Conservation (phyloP, 1,140 invertebrate species). For the Stenopsyche tienmushanensis region DNA sequence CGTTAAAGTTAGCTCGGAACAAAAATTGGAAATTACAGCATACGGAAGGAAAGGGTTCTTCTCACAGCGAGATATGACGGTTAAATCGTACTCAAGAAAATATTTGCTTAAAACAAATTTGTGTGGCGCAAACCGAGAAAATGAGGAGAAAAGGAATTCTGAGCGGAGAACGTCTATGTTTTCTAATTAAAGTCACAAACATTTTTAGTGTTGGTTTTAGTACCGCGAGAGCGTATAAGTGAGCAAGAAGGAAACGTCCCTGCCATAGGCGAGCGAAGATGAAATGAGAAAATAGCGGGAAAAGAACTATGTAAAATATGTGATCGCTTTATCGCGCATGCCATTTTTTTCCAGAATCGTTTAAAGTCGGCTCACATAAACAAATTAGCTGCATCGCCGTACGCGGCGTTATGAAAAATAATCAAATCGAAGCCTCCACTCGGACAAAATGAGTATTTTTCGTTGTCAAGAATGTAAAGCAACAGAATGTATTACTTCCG, state of each 20-base stretch:
- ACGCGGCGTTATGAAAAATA: too few relatives aligned
- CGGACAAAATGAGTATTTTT: too few relatives aligned
- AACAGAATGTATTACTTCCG: too few relatives aligned
- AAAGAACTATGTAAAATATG: not conserved
- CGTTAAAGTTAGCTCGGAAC: not conserved
- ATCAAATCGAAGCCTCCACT: too few relatives aligned
- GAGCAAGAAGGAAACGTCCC: not conserved
- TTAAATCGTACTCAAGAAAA: conserved; percentile 3
- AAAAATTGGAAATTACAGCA: not conserved
- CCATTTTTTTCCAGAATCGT: too few relatives aligned
- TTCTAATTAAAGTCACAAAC: conserved; percentile 41
- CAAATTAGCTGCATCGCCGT: too few relatives aligned
- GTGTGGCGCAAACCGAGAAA: too few relatives aligned
- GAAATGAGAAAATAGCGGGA: conserved; percentile 21
- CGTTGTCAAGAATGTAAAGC: too few relatives aligned
- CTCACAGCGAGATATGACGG: not conserved
- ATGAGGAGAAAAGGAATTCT: conserved; percentile 18
- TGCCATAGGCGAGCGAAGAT: not conserved
- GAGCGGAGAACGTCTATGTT: conserved; percentile 20
- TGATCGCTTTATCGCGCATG: too few relatives aligned
- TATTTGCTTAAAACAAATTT: conserved; percentile 3
- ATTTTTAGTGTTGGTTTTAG: conserved; percentile 37
- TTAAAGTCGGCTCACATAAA: too few relatives aligned
- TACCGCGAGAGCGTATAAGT: conserved; percentile 20
- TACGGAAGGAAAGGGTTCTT: not conserved